Evolutionary conservation across 2,113 vertebrate species (phyloP).

Genomic region (Rhegmatorhina hoffmannsi): DNA sequence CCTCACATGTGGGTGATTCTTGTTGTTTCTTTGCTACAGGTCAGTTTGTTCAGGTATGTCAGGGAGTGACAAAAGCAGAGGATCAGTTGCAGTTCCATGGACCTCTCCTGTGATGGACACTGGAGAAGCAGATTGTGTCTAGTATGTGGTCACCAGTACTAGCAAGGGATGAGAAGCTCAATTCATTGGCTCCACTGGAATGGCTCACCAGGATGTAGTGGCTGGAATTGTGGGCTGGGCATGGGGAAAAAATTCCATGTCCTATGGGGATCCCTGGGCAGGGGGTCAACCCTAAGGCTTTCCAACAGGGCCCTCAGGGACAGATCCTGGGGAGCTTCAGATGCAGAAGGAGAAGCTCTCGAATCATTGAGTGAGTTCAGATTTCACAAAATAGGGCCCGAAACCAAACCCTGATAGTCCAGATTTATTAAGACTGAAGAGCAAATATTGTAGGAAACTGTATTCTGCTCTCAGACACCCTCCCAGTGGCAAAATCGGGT

Average conservation of each 20-base stretch:
- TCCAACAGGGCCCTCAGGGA: background rate
- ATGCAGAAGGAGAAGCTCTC: background rate
- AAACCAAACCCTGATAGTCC: background rate
- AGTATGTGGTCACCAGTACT: accelerated
- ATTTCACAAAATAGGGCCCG: background rate
- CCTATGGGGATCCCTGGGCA: background rate
- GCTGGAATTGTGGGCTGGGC: background rate
- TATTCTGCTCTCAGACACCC: background rate
- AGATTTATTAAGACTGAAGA: background rate
- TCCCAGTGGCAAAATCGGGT: background rate
- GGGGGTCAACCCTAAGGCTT: accelerated
- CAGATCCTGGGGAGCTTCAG: background rate
- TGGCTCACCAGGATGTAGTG: accelerated
- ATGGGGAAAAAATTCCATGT: background rate
- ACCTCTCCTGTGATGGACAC: background rate
- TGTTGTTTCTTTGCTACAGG: background rate
- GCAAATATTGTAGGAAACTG: background rate
- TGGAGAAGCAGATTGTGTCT: background rate
- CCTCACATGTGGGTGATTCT: background rate
- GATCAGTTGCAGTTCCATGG: background rate
- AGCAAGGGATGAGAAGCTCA: background rate
- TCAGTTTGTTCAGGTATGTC: background rate
- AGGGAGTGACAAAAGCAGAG: background rate
- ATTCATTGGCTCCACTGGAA: background rate
- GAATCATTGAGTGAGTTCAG: background rate